These are phyloP conservation scores for Xiphias gladius DNA, from an alignment of 2,113 vertebrate genomes.

Conservation along the genomic window DNA sequence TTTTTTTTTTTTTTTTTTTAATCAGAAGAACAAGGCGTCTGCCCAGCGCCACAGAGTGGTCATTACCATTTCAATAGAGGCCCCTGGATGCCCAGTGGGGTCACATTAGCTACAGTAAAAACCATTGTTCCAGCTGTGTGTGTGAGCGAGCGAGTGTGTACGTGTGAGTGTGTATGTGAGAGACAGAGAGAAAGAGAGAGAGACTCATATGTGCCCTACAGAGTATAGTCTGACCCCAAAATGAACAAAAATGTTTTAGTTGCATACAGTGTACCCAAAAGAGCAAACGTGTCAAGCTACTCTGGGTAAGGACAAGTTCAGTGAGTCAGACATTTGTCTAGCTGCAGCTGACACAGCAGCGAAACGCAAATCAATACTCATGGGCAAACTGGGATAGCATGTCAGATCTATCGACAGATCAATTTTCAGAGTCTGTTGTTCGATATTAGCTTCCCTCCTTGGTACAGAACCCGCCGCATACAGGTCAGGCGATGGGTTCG, in stretches of 20 bases:
- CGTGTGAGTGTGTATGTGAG: conserved; percentile 5
- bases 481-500: conserved; percentile 45
- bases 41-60: conserved; percentile 61
- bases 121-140: conserved; percentile 75
- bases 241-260: neutral
- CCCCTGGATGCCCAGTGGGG: conserved; percentile 71
- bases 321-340: conserved; percentile 33
- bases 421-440: conserved; percentile 31
- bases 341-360: conserved; percentile 63
- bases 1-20: conserved; percentile 61
- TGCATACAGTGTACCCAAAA: neutral
- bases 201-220: conserved; percentile 13
- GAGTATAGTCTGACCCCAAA: conserved; percentile 30
- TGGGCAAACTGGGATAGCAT: conserved; percentile 50
- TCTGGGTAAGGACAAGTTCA: conserved; percentile 32
- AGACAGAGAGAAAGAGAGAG: neutral
- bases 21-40: conserved; percentile 61
- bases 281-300: conserved; percentile 34
- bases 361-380: conserved; percentile 53
- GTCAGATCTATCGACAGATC: conserved; percentile 54
- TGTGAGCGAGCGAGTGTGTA: conserved; percentile 4
- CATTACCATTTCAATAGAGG: conserved; percentile 80
- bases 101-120: conserved; percentile 80
- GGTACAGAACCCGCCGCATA: conserved; percentile 34
- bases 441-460: conserved; percentile 29